phyloP scores from a whole-genome alignment of 1,140 invertebrate species.

The Planococcus citri region DNA sequence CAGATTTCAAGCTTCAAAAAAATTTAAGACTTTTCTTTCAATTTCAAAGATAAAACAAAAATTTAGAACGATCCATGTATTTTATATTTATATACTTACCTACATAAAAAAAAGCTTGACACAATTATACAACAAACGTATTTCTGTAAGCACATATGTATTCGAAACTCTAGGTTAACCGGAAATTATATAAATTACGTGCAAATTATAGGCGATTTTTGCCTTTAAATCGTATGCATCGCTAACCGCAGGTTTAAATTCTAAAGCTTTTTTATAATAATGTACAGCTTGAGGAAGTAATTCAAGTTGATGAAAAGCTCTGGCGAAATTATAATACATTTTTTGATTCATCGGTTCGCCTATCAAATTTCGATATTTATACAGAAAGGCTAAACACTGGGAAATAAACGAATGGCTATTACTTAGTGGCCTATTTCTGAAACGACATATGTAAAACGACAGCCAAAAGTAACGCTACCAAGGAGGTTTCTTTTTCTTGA shows the following conservation, averaged over 20 bases:
- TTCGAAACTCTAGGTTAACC: conserved; percentile 57
- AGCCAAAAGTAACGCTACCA: conserved; percentile 65
- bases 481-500: conserved; percentile 42
- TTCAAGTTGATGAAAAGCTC: conserved; percentile 81
- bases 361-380: conserved; percentile 62
- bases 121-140: neutral
- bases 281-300: conserved; percentile 64
- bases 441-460: conserved; percentile 71
- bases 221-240: conserved; percentile 53
- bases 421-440: conserved; percentile 62
- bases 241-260: conserved; percentile 37
- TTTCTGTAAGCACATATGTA: conserved; percentile 39
- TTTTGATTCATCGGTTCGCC: conserved; percentile 65
- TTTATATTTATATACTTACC: neutral
- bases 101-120: neutral
- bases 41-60: neutral
- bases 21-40: no score
- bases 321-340: conserved; percentile 75
- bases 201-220: conserved; percentile 76
- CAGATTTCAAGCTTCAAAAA: no score
- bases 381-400: conserved; percentile 64
- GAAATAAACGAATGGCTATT: conserved; percentile 62
- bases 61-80: no score
- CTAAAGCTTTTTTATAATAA: conserved; percentile 68
- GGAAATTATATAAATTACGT: conserved; percentile 62